These are phyloP conservation scores for Gallinago stenura DNA, from an alignment of 2,797 vertebrate species.

Conservation along the genomic window DNA sequence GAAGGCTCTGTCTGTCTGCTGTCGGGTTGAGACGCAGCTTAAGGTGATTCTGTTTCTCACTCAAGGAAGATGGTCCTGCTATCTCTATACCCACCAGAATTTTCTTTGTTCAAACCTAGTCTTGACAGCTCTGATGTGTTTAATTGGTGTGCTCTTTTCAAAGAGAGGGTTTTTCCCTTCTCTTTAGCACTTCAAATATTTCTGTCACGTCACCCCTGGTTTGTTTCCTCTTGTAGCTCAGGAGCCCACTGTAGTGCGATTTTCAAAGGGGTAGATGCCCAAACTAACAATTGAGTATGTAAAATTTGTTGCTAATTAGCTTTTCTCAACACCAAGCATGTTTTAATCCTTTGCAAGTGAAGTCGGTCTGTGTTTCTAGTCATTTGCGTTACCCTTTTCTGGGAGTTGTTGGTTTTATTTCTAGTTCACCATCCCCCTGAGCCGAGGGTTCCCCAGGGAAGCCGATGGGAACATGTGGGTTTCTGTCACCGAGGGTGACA, in stretches of 20 bases:
- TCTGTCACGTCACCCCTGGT: not conserved
- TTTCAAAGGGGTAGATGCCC: not conserved
- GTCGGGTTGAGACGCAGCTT: rapidly evolving
- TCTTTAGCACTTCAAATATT: not conserved
- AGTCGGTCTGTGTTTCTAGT: not conserved
- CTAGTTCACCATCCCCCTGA: not conserved
- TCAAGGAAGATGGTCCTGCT: not conserved
- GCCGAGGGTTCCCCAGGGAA: not conserved
- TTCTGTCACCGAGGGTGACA: rapidly evolving
- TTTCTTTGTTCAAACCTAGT: not conserved
- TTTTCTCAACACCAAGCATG: not conserved
- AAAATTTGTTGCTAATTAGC: not conserved
- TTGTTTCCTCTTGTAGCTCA: not conserved
- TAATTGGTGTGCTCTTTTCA: not conserved
- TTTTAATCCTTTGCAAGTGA: not conserved
- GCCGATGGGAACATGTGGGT: rapidly evolving
- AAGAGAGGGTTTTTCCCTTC: not conserved
- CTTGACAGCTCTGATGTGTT: not conserved
- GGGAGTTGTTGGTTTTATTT: not conserved
- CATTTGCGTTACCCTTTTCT: not conserved
- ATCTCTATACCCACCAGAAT: not conserved
- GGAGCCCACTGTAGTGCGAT: not conserved
- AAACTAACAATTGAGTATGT: not conserved
- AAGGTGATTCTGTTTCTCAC: not conserved
- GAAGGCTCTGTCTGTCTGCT: not conserved